Evolutionary conservation across 2,888 invertebrate genomes (phyloP).

Genomic region (Coleophora deauratella): DNA sequence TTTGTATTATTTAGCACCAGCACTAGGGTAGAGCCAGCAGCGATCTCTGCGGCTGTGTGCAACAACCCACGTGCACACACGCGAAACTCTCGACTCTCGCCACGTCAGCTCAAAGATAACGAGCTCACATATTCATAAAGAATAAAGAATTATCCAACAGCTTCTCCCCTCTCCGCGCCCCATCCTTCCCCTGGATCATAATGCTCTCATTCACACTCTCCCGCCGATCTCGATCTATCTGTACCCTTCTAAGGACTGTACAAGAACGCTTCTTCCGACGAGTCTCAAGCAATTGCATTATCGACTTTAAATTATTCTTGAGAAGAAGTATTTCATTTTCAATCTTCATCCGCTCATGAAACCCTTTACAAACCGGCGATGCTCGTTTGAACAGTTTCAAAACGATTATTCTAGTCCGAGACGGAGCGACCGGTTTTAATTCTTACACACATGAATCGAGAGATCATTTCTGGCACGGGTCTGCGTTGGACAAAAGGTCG

Average conservation of each 20-base stretch:
- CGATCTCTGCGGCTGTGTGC: conserved; percentile 23
- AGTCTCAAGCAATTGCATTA: conserved; percentile 54
- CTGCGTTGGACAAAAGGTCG: conserved; percentile 52
- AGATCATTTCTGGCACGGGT: conserved; percentile 51
- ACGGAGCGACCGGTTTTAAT: conserved; percentile 66
- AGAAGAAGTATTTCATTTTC: conserved; percentile 72
- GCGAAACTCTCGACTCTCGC: conserved; percentile 35
- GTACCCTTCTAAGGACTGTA: conserved; percentile 58
- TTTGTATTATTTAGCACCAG: conserved; percentile 71
- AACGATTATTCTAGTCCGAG: conserved; percentile 59
- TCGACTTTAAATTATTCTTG: conserved; percentile 71
- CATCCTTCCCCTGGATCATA: conserved; percentile 47
- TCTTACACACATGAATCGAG: conserved; percentile 63
- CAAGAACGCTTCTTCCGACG: conserved; percentile 48
- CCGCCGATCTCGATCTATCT: conserved; percentile 66
- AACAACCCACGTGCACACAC: conserved; percentile 34
- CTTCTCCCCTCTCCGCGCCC: conserved; percentile 45
- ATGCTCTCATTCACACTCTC: conserved; percentile 72
- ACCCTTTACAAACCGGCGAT: conserved; percentile 58
- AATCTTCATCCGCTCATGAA: conserved; percentile 51
- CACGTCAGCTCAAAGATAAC: conserved; percentile 63
- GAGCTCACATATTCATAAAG: conserved; percentile 74
- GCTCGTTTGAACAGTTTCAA: conserved; percentile 48
- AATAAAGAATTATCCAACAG: conserved; percentile 71
- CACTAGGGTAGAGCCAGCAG: conserved; percentile 37